These are phyloP conservation scores for Aelia acuminata DNA, from an alignment of 2,888 invertebrate genomes.

Conservation along the genomic window DNA sequence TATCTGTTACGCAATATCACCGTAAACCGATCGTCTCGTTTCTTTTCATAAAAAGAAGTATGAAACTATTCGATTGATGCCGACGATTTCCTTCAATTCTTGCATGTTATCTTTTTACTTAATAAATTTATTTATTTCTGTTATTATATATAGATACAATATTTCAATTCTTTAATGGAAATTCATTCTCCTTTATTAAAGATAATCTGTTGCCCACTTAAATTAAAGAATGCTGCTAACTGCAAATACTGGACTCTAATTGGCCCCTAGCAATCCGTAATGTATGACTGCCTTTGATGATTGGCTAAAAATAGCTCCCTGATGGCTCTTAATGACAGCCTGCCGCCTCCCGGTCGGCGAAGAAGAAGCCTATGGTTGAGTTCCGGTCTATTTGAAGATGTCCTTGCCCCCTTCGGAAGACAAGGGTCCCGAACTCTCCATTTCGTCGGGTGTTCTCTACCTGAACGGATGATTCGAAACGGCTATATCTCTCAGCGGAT, in stretches of 20 bases:
- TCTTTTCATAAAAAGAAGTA: background rate
- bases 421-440: slow-evolving; percentile 39
- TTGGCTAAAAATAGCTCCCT: slow-evolving; percentile 4
- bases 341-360: background rate
- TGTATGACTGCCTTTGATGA: slow-evolving; percentile 13
- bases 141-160: too few relatives aligned
- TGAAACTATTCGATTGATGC: background rate
- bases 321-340: background rate
- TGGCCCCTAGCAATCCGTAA: background rate
- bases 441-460: slow-evolving; percentile 8
- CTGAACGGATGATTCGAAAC: slow-evolving; percentile 36
- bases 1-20: slow-evolving; percentile 14
- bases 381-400: slow-evolving; percentile 30
- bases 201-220: too few relatives aligned
- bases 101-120: too few relatives aligned
- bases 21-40: background rate
- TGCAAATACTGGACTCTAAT: too few relatives aligned
- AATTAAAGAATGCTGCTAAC: too few relatives aligned
- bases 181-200: too few relatives aligned
- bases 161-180: too few relatives aligned
- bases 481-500: slow-evolving; percentile 29
- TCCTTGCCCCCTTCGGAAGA: slow-evolving; percentile 26
- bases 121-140: too few relatives aligned
- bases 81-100: background rate
- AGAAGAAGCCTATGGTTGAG: slow-evolving; percentile 8